Conservation (phyloP, 2,113 vertebrate genomes). For the Ceyx margarethae region DNA sequence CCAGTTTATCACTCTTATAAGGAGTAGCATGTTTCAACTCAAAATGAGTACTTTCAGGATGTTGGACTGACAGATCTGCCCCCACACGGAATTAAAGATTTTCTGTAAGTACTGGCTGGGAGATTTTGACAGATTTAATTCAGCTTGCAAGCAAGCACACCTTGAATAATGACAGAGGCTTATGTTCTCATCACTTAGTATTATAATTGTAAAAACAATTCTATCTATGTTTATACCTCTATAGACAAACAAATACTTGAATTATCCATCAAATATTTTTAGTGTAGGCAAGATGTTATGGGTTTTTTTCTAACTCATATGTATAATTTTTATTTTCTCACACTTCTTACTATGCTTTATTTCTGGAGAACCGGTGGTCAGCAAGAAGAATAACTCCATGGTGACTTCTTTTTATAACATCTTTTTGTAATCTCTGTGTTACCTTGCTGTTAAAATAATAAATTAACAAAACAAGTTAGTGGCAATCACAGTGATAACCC, state of each 20-base stretch:
- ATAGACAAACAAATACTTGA: not conserved
- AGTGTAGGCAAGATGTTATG: not conserved
- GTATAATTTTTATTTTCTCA: not conserved
- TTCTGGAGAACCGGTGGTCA: not conserved
- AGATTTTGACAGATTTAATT: slow-evolving; percentile 25
- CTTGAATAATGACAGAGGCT: slow-evolving; percentile 27
- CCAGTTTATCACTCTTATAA: not conserved
- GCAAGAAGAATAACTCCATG: not conserved
- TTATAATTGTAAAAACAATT: not conserved
- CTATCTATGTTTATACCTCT: not conserved
- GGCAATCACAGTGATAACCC: not conserved
- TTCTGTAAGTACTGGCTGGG: slow-evolving; percentile 17
- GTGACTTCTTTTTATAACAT: not conserved
- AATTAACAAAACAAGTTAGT: not conserved
- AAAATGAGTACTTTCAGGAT: not conserved
- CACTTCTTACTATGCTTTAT: not conserved
- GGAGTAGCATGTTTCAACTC: not conserved
- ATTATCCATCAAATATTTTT: not conserved
- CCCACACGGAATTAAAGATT: not conserved
- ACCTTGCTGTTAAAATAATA: not conserved
- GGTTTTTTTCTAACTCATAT: not conserved
- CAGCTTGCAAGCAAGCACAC: slow-evolving; percentile 1
- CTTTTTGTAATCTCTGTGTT: not conserved
- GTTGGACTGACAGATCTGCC: not conserved
- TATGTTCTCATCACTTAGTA: not conserved